These are phyloP conservation scores for Rhinogobio ventralis DNA, from an alignment of 2,797 vertebrate species.

Conservation along the genomic window DNA sequence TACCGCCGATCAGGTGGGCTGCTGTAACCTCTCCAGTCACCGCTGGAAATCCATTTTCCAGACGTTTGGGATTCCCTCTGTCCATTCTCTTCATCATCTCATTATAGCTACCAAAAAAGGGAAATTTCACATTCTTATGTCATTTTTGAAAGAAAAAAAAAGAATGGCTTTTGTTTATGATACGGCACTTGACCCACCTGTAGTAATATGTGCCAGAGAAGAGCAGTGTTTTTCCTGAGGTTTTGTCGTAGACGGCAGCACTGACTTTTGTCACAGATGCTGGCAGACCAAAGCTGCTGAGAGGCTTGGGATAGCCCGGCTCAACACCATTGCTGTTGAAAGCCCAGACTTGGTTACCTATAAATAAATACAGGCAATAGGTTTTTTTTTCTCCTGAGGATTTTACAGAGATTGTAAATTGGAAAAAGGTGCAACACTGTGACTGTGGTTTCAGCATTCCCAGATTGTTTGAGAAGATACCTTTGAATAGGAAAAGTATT, in stretches of 20 bases:
- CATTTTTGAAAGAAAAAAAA: no score
- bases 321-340: slow-evolving; percentile 70
- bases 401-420: no score
- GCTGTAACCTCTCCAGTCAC: slow-evolving; percentile 73
- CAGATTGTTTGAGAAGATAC: not conserved
- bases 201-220: slow-evolving; percentile 76
- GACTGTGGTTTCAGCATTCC: not conserved
- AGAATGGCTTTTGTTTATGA: not conserved
- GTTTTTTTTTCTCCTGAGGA: not conserved
- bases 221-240: slow-evolving; percentile 77
- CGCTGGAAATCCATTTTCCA: slow-evolving; percentile 69
- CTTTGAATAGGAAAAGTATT: no score
- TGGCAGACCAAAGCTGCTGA: slow-evolving; percentile 76
- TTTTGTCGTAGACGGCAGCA: slow-evolving; percentile 75
- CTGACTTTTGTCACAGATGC: slow-evolving; percentile 74
- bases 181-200: slow-evolving; percentile 69
- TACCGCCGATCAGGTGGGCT: slow-evolving; percentile 76
- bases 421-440: not conserved
- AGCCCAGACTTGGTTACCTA: slow-evolving; percentile 73
- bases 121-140: not conserved
- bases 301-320: slow-evolving; percentile 76
- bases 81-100: slow-evolving; percentile 76
- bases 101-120: slow-evolving; percentile 72
- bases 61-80: slow-evolving; percentile 72
- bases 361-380: not conserved